Evolutionary conservation across 2,797 vertebrate genomes (phyloP), one percentile per base, ranked within the genome.

Genomic region (Peromyscus nudipes): DNA sequence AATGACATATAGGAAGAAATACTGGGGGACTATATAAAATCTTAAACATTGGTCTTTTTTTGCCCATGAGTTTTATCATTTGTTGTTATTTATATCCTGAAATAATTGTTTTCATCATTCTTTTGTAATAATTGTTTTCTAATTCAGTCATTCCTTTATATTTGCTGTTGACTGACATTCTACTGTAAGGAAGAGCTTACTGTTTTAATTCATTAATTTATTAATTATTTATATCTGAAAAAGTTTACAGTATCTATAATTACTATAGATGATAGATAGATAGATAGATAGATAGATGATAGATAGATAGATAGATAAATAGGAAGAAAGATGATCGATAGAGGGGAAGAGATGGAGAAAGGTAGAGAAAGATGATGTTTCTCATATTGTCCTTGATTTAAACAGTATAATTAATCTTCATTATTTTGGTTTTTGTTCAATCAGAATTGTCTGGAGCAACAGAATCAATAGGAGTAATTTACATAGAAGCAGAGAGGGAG

Each of bases 171-270:
- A 37, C 19, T 83, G 81, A 62, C 57, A 60, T 75, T 91, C 4
- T 80, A 73, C 31, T 85, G 13, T 82, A 94, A 94, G 9, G 21
- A 79, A 96, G 79, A 85, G 43, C 21, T 89, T 92, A 37, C 6
- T 64, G 25, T 89, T 94, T 96, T 46, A 46, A 23, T 64, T 37
- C 37, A 43, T 73, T n/a, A 57, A 77, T 76, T 92, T 80, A 85
- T 65, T 88, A 13, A 17, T 62, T 89, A 83, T 85, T 95, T 85
- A 62, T 40, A 73, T 52, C 0, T 84, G 64, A 62, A 83, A 65
- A 34, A 12, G 46, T 83, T 55, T 6, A 73, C 69, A 21, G 46
- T 91, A 88, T 64, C 16, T 55, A 76, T 31, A 71, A 80, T 6
- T 46, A 43, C 37, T 60, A 60, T 31, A 77, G 12, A 79, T 34